Base-by-base conservation (phyloP, 2,888 invertebrate species). In the Oscheius sp. region DNA sequence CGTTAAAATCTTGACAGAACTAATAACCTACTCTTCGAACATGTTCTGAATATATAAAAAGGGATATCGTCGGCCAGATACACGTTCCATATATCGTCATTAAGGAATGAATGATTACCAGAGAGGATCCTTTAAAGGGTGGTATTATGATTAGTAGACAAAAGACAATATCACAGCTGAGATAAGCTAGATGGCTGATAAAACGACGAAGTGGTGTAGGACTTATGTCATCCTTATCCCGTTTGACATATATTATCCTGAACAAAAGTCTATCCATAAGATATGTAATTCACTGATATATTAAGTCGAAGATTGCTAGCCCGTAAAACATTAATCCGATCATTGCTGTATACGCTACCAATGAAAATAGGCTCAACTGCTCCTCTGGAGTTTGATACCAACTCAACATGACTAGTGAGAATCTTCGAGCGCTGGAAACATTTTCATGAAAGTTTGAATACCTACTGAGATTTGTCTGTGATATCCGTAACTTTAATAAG, bases 311-410 rank as follows among this genome's bases (percentile, higher is more conserved):
- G 12, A 67, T 20, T 14, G 67, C 49, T 20, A 67, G 33, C 17
- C 36, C 67, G 41, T 67, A 59, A 38, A 67, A 67, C 67, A 67
- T 67, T 36, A 67, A 20, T 28, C 49, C 57, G 28, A 67, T 28
- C 67, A 67, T 67, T 12, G 67, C n/a, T 30, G 59, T 41, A 47
- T 67, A 67, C 22, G 36, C 67, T 24, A 67, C 67, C 22, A 67
- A 12, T 8, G 67, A 67, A 9, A 67, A 30, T 1, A 67, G 17
- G 17, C 17, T 38, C 22, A 67, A 32, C 5, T 67, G 33, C 36
- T 67, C 67, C 20, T 33, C 49, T 17, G 45, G 47, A 9, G 67
- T 59, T 30, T 67, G 67, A 6, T 49, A n/a, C 59, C 57, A 67
- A 24, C 41, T 36, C 38, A 67, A 49, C 6, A 26, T 28, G 17